Percentiles rank a stretch among this genome's conserved stretches.
phyloP scores from a whole-genome alignment of 1,140 invertebrate species.

The Hydropsyche tenuis region DNA sequence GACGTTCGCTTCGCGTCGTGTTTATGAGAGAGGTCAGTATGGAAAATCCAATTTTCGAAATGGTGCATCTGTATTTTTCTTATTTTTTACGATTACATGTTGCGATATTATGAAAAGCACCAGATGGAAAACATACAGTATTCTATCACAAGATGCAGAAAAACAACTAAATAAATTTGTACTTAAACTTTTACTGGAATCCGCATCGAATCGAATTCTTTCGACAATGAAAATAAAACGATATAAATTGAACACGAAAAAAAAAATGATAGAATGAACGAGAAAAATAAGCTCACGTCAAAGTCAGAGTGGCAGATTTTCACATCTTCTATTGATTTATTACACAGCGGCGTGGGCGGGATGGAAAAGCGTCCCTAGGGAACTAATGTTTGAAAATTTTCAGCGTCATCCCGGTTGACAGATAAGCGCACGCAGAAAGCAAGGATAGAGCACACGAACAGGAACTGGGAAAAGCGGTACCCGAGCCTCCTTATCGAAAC shows the following conservation, averaged over 20 bases:
- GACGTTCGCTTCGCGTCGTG: not conserved
- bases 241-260: not conserved
- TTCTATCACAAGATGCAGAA: too few relatives aligned
- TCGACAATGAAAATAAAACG: too few relatives aligned
- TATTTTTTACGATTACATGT: not conserved
- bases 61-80: not conserved
- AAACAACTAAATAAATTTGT: too few relatives aligned
- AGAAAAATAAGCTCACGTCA: conserved; percentile 11
- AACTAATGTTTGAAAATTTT: conserved; percentile 40
- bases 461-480: conserved; percentile 17
- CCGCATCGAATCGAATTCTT: too few relatives aligned
- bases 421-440: conserved; percentile 22
- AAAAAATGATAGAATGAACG: not conserved
- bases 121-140: too few relatives aligned
- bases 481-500: conserved; percentile 32
- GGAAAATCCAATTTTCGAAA: not conserved
- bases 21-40: not conserved
- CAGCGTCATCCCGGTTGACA: conserved; percentile 36
- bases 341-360: not conserved
- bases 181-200: too few relatives aligned
- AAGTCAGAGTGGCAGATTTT: conserved; percentile 29
- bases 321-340: conserved; percentile 35
- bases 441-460: not conserved
- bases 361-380: not conserved
- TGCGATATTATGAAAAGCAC: too few relatives aligned